A percentile compares a stretch with the other conserved stretches of the same genome.
phyloP scores from a whole-genome alignment of 2,113 vertebrate genomes.

The Cinclus cinclus region DNA sequence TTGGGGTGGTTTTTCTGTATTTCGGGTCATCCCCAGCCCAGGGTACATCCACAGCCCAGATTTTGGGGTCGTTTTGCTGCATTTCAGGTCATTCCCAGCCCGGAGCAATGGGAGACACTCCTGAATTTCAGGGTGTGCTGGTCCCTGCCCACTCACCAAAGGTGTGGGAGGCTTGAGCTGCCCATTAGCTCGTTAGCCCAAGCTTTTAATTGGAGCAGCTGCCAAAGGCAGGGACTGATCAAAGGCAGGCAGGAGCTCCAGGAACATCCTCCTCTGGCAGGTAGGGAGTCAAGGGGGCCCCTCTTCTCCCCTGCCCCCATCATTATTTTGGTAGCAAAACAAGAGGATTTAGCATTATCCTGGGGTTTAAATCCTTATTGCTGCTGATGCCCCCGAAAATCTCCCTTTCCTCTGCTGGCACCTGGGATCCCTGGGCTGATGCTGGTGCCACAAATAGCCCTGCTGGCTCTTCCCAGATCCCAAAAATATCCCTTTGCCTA shows the following conservation, averaged over 20 bases:
- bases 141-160: neutral
- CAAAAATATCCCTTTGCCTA: neutral
- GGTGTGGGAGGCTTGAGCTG: neutral
- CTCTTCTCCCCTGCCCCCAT: accelerated
- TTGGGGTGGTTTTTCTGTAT: neutral
- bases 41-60: accelerated
- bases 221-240: neutral
- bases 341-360: accelerated
- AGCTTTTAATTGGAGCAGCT: neutral
- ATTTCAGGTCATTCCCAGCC: neutral
- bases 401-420: neutral
- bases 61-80: neutral
- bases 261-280: neutral
- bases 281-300: neutral
- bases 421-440: neutral
- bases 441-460: neutral
- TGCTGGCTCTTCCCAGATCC: accelerated
- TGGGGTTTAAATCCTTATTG: neutral
- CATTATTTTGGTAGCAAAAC: neutral
- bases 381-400: neutral
- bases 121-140: neutral
- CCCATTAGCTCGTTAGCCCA: neutral
- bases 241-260: neutral
- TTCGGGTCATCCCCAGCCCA: neutral
- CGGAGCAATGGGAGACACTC: accelerated